These are phyloP conservation scores for Patella vulgata DNA, from an alignment of 1,140 invertebrate species.

Conservation along the genomic window DNA sequence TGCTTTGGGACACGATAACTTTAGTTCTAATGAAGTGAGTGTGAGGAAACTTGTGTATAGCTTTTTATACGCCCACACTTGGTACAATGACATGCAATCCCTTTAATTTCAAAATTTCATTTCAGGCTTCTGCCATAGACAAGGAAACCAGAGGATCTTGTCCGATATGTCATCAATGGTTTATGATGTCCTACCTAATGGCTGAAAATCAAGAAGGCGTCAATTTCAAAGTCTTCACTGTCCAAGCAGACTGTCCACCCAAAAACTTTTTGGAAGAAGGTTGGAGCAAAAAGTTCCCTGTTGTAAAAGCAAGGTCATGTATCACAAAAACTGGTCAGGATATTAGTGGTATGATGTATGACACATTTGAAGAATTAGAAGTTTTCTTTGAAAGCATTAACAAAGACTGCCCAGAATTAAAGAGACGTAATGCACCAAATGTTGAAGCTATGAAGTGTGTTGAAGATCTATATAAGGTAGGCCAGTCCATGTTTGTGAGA, in stretches of 20 bases:
- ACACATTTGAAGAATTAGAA: conserved; percentile 59
- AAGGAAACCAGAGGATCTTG: conserved; percentile 59
- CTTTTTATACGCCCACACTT: no score
- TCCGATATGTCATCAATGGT: conserved; percentile 63
- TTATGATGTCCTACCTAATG: conserved; percentile 60
- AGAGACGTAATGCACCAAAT: conserved; percentile 43
- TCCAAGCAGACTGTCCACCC: conserved; percentile 56
- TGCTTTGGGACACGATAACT: no score
- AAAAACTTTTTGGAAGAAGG: conserved; percentile 54
- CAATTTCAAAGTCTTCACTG: conserved; percentile 61
- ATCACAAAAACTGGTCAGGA: conserved; percentile 42
- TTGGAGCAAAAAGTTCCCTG: conserved; percentile 57
- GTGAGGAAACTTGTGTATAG: no score
- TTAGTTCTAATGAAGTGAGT: no score
- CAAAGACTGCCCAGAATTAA: conserved; percentile 44
- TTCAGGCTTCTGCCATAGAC: conserved; percentile 55
- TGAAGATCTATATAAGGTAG: conserved; percentile 67
- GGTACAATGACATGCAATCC: no score
- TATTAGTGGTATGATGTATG: conserved; percentile 47
- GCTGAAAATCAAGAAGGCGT: conserved; percentile 54
- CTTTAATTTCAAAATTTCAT: conserved; percentile 17
- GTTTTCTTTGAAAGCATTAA: conserved; percentile 56
- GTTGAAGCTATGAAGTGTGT: conserved; percentile 58
- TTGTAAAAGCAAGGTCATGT: conserved; percentile 44
- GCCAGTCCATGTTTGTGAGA: conserved; percentile 5